A percentile compares a stretch with the other conserved stretches of the same genome.
phyloP scores from a whole-genome alignment of 37 sponge, comb jelly and placozoan species.

The Axinella damicornis region DNA sequence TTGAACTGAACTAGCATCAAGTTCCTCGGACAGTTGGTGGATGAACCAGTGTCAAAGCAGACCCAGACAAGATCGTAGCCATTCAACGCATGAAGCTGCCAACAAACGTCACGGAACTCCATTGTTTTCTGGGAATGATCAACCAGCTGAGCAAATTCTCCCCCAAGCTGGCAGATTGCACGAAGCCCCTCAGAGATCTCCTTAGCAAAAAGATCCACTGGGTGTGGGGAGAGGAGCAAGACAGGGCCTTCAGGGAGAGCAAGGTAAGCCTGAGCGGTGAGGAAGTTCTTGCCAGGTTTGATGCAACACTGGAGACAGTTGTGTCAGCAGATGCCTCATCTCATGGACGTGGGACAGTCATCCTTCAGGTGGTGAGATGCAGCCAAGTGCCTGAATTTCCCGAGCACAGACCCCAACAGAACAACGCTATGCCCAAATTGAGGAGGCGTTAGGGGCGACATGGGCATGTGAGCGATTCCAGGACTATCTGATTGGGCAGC shows the following conservation, averaged over 20 bases:
- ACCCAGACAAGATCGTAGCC: constrained; percentile 22
- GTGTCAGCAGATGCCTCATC: constrained; percentile 42
- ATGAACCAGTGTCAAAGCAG: constrained; percentile 11
- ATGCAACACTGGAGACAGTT: neutral
- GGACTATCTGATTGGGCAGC: too few species aligned
- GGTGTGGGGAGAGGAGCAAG: constrained; percentile 15
- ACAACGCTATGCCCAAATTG: too few species aligned
- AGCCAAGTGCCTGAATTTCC: too few species aligned
- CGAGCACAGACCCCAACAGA: too few species aligned
- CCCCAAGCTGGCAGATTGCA: constrained; percentile 7
- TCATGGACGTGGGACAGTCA: constrained; percentile 35
- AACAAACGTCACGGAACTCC: neutral
- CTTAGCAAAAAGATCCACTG: constrained; percentile 16
- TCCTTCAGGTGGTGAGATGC: too few species aligned
- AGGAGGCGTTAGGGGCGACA: too few species aligned
- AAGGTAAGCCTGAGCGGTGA: constrained; percentile 8
- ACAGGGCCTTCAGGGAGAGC: constrained; percentile 9
- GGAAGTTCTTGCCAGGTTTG: neutral
- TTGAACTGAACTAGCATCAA: constrained; percentile 9
- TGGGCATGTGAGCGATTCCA: too few species aligned
- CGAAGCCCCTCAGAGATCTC: constrained; percentile 29
- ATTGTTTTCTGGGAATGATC: constrained; percentile 36
- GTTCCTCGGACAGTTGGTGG: constrained; percentile 37
- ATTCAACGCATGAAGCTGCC: neutral
- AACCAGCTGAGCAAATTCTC: constrained; percentile 41